Conservation (phyloP, 2,113 vertebrate species). For the Merops nubicus region DNA sequence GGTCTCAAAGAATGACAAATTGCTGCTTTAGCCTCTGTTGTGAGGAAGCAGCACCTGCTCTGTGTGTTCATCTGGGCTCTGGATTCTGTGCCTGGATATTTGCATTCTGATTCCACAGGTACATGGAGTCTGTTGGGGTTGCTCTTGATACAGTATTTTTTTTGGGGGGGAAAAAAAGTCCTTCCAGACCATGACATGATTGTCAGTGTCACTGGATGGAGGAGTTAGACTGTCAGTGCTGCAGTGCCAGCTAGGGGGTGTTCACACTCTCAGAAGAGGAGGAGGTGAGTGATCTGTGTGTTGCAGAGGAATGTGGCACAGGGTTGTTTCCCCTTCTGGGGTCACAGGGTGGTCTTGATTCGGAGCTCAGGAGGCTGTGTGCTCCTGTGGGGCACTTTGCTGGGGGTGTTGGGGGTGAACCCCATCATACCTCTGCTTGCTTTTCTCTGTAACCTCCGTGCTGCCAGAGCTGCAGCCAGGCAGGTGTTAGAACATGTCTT, state of each 20-base stretch:
- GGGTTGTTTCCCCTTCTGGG: background rate
- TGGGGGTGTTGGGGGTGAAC: background rate
- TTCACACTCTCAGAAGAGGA: background rate
- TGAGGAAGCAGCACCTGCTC: accelerated
- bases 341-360: background rate
- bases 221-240: background rate
- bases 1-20: accelerated
- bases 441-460: accelerated
- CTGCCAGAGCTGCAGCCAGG: background rate
- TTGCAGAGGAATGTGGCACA: background rate
- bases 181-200: background rate
- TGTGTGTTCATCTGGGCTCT: accelerated
- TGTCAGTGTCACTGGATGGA: background rate
- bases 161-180: background rate
- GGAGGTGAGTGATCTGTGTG: accelerated
- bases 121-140: accelerated
- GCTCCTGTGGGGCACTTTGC: background rate
- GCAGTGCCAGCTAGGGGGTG: background rate
- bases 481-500: background rate
- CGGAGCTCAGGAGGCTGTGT: background rate
- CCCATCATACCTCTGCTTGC: background rate
- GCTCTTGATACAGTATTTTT: background rate
- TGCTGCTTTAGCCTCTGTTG: background rate
- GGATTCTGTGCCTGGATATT: background rate
- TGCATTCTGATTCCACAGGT: background rate